A percentile compares a stretch with the other conserved stretches of the same genome.
phyloP scores from a whole-genome alignment of 2,113 vertebrate species.

The Crypturellus undulatus region DNA sequence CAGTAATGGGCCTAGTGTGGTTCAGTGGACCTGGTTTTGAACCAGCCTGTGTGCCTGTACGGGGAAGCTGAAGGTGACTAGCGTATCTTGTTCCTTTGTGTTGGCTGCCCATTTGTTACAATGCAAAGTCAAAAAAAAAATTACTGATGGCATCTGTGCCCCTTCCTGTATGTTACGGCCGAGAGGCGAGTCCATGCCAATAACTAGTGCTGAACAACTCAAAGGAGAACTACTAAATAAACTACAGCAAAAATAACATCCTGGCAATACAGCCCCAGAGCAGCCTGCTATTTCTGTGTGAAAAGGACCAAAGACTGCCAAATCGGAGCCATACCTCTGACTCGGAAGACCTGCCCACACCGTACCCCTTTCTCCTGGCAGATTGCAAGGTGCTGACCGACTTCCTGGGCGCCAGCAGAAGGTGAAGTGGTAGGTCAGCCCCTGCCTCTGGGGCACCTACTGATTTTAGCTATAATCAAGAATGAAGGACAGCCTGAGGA shows the following conservation, averaged over 20 bases:
- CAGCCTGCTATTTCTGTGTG: background rate
- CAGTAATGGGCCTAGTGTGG: background rate
- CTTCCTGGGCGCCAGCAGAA: background rate
- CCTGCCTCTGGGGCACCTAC: too few relatives aligned
- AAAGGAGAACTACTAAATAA: too few relatives aligned
- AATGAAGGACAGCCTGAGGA: background rate
- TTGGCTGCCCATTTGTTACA: background rate
- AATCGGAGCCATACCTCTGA: accelerated
- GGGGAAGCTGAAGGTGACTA: accelerated
- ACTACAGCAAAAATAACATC: background rate
- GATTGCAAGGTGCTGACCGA: background rate
- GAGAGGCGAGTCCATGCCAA: background rate
- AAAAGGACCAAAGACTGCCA: background rate
- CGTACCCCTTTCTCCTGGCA: background rate
- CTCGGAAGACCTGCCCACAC: background rate
- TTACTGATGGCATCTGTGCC: background rate
- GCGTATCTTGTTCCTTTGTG: background rate
- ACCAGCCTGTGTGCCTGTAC: accelerated
- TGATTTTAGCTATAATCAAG: background rate
- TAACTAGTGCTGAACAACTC: background rate
- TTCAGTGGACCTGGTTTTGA: background rate
- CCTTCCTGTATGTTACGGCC: accelerated
- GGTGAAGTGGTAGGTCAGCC: background rate
- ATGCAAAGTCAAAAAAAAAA: accelerated
- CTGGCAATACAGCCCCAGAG: accelerated